Evolutionary conservation across 2,113 vertebrate species (phyloP), one percentile per base, ranked within the genome.

Genomic region (Rhodinocichla rosea): DNA sequence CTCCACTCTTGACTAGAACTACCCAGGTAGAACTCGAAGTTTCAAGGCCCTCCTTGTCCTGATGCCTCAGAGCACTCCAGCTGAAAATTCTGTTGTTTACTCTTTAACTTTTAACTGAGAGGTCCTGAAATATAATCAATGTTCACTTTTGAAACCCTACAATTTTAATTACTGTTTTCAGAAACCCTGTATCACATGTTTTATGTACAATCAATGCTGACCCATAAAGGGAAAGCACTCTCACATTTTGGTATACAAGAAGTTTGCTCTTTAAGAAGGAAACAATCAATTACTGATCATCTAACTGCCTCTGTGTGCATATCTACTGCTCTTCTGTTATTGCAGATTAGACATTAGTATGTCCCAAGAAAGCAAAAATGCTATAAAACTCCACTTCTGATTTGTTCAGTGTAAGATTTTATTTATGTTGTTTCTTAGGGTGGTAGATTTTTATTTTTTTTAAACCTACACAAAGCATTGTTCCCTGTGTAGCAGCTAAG

Each of bases 141-240:
- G 76, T 28, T 96, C 80, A 63, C 83, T 91, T 94, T 5, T 80
- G 57, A 96, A 95, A 95, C 78, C 50, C 92, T 88, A 93, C 95
- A 76, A 82, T 87, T 96, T 97, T 97, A 97, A 97, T 97, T 97
- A 95, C 82, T 39, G 52, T 83, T 91, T 94, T 87, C 95, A 93
- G 85, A 95, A 83, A 83, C 39, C 35, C 10, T 73, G 42, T 92
- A 81, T 87, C 85, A 81, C 80, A 40, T 50, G 53, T 47, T 87
- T 95, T 78, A 93, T 64, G 83, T 67, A 39, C 73, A 90, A 93
- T 93, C 92, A 68, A 94, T 93, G 89, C 60, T 90, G 68, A 81
- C 50, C 64, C 64, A 40, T 78, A 90, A 86, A 90, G 91, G 22
- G 14, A 90, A 90, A 88, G 52, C 50, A 59, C 18, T 71, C 44